Evolutionary conservation across 2,797 vertebrate genomes (phyloP).

Genomic region (Neosalanx taihuensis): DNA sequence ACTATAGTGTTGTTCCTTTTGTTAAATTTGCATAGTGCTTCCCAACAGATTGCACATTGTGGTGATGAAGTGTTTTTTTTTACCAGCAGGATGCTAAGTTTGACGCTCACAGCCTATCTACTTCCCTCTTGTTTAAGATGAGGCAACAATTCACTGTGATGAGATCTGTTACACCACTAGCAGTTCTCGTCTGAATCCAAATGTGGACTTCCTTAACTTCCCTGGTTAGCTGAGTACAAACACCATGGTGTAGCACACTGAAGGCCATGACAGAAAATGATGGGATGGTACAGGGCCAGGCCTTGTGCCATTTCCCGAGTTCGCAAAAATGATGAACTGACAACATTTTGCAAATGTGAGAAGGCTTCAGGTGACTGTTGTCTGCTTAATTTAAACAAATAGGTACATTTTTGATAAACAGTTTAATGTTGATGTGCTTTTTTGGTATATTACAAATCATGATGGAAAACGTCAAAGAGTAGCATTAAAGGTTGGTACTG

Average conservation of each 20-base stretch:
- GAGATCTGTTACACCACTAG: background rate
- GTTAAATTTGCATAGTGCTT: no score
- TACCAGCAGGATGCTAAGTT: no score
- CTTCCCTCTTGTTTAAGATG: background rate
- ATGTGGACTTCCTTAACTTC: no score
- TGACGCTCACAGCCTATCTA: background rate
- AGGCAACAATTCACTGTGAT: background rate
- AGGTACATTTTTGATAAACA: background rate
- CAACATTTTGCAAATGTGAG: background rate
- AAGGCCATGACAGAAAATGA: background rate
- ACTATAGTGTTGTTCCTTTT: no score
- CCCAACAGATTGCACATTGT: no score
- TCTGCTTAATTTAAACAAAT: background rate
- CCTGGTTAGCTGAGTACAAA: background rate
- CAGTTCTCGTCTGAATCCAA: background rate
- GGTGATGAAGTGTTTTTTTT: no score
- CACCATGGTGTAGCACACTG: background rate
- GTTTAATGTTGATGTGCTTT: background rate
- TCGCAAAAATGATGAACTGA: background rate
- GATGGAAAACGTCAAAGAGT: slow-evolving; percentile 50
- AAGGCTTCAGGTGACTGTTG: background rate
- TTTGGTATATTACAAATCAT: background rate
- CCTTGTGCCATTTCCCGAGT: background rate
- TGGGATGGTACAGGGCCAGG: background rate
- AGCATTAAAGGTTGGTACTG: slow-evolving; percentile 64